Evolutionary conservation across 1,140 invertebrate genomes (phyloP).

Genomic region (Neodiprion lecontei): DNA sequence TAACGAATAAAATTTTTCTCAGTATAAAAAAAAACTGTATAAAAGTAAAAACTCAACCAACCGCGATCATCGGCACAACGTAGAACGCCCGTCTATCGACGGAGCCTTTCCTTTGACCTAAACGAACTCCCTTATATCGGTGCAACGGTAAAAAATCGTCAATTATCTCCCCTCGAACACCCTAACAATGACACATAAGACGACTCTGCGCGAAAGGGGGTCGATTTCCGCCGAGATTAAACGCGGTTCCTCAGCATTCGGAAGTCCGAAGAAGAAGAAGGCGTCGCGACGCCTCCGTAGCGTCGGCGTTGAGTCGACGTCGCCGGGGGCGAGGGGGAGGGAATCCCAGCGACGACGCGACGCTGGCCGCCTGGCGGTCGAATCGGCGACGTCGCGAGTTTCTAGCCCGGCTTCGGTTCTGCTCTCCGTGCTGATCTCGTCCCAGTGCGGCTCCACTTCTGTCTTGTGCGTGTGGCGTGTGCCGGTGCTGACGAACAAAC

Average conservation of each 20-base stretch:
- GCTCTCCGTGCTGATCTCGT: not conserved
- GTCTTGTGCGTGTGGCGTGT: not conserved
- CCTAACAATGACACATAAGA: too few species aligned
- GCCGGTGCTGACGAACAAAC: not conserved
- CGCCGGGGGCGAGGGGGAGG: not conserved
- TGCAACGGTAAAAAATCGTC: too few species aligned
- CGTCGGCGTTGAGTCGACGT: not conserved
- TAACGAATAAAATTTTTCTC: too few species aligned
- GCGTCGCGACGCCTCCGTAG: not conserved
- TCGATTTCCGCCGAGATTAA: not conserved
- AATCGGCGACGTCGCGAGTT: not conserved
- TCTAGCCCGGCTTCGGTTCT: not conserved
- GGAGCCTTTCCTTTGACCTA: too few species aligned
- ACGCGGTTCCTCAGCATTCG: not conserved
- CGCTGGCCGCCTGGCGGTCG: not conserved
- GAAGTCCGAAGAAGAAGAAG: too few species aligned
- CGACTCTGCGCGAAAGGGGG: not conserved
- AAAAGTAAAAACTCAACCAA: too few species aligned
- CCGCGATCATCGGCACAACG: too few species aligned
- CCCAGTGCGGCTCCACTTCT: not conserved
- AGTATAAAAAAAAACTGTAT: too few species aligned
- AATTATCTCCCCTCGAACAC: too few species aligned
- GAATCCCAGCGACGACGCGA: not conserved
- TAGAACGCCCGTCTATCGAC: too few species aligned
- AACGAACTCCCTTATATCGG: too few species aligned